These are phyloP conservation scores for Creontiades dilutus DNA, from an alignment of 2,888 invertebrate species.

Conservation along the genomic window DNA sequence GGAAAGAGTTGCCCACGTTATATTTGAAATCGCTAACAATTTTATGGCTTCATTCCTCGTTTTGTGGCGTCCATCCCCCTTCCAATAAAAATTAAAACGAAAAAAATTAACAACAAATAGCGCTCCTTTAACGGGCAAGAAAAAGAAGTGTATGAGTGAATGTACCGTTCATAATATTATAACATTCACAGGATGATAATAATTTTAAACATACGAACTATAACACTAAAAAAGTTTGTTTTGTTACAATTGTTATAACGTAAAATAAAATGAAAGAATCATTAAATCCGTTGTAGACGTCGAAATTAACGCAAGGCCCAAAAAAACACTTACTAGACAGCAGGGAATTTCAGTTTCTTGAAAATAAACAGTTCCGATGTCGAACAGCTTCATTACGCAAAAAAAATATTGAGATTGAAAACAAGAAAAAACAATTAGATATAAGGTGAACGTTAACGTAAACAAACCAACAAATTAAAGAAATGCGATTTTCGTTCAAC, in stretches of 20 bases:
- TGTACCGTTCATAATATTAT: neutral
- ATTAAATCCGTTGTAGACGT: neutral
- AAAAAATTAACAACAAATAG: neutral
- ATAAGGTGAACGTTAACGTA: neutral
- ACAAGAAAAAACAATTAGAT: neutral
- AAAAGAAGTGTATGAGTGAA: neutral
- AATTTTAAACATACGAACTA: neutral
- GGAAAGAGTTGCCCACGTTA: neutral
- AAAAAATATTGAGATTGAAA: neutral
- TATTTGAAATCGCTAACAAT: slow-evolving; percentile 34
- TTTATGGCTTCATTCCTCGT: slow-evolving; percentile 6
- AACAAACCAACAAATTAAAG: slow-evolving; percentile 5
- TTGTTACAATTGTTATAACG: neutral
- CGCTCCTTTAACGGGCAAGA: neutral
- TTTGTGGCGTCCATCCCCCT: slow-evolving; percentile 26
- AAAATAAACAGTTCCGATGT: neutral
- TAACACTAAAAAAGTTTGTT: neutral
- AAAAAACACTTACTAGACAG: neutral
- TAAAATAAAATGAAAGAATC: slow-evolving; percentile 5
- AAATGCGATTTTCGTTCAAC: neutral
- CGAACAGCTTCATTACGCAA: neutral
- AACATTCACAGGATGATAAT: slow-evolving; percentile 15
- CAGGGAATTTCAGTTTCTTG: neutral
- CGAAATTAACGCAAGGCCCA: slow-evolving; percentile 17
- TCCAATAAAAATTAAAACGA: neutral